phyloP scores from a whole-genome alignment of 2,888 invertebrate species.

The Tanytarsus gracilentus region DNA sequence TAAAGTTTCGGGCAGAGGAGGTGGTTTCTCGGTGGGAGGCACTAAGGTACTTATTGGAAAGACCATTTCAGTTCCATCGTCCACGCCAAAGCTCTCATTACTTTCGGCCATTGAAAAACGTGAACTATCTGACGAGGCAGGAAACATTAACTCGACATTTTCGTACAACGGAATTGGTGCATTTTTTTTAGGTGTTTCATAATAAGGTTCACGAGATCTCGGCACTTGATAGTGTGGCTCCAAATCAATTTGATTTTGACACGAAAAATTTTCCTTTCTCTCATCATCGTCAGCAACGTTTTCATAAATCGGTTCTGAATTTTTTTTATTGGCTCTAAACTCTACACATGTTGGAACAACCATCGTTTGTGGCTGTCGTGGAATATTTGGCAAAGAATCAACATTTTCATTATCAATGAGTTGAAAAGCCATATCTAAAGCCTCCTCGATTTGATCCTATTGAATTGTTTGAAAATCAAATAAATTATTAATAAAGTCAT shows the following conservation, averaged over 20 bases:
- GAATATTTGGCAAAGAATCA: constrained; percentile 21
- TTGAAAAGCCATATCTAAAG: constrained; percentile 54
- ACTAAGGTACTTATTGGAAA: constrained; percentile 43
- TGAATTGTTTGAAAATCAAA: constrained; percentile 46
- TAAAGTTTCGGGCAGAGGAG: constrained; percentile 61
- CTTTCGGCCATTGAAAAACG: constrained; percentile 22
- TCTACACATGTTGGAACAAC: not conserved
- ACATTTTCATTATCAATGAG: constrained; percentile 48
- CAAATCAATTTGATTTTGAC: constrained; percentile 29
- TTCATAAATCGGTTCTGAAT: constrained; percentile 44
- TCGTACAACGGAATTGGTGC: constrained; percentile 51
- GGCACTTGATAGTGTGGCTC: constrained; percentile 44
- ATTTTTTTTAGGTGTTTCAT: constrained; percentile 41
- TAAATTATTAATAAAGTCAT: constrained; percentile 34
- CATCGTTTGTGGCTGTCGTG: not conserved
- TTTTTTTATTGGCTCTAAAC: not conserved
- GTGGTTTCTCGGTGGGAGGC: constrained; percentile 79
- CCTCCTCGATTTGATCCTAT: constrained; percentile 46
- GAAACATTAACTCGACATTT: constrained; percentile 49
- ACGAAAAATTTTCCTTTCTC: constrained; percentile 34
- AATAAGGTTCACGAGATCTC: constrained; percentile 41
- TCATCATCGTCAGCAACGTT: constrained; percentile 36
- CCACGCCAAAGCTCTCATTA: constrained; percentile 22
- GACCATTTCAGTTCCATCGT: constrained; percentile 24
- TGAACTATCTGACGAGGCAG: constrained; percentile 17